Evolutionary conservation across 2,888 invertebrate genomes (phyloP), one percentile per base, ranked within the genome.

Genomic region (Criorhina ranunculi): DNA sequence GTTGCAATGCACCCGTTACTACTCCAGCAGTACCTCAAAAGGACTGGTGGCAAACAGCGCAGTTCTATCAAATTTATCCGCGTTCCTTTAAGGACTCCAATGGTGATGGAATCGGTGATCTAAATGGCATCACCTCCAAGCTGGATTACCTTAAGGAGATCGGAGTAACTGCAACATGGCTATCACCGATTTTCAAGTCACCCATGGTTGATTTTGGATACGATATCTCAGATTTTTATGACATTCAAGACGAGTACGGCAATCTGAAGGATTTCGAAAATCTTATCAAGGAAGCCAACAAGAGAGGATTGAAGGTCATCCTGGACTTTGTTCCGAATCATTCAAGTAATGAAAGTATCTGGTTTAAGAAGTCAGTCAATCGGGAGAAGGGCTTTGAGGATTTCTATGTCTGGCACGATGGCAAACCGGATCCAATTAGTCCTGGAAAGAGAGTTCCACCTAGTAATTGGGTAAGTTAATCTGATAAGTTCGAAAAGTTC

Each of bases 31-130:
- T 59, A 35, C 86, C 73, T 3, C 82, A 87, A 1, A 89, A 92
- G 1, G 95, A 96, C 88, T 98, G 98, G 98, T 98, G 96, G 95
- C 93, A 96, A 90, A 95, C 94, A 76, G 94, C 95, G 37, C 93
- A 95, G 8, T 93, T 97, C 69, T 98, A 98, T 92, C 97, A 98
- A 92, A 95, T 97, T 79, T 96, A 96, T 90, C 96, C 97, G 0
- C 93, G 96, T 81, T 96, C 97, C 0, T 98, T 96, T 91, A 95
- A 95, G 90, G 98, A 98, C 90, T 94, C 95, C 35, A 92, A 96
- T 90, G 95, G 94, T 0, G 96, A 97, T 90, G 98, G 98, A 24
- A 93, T 95, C 44, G 98, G 98, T 0, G 98, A 98, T 91, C 91
- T 98, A 40, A 93, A 93, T 93, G 95, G 95, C 29, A 93, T 95